Conservation (phyloP, 2,797 vertebrate genomes). For the Poeciliopsis gracilis region DNA sequence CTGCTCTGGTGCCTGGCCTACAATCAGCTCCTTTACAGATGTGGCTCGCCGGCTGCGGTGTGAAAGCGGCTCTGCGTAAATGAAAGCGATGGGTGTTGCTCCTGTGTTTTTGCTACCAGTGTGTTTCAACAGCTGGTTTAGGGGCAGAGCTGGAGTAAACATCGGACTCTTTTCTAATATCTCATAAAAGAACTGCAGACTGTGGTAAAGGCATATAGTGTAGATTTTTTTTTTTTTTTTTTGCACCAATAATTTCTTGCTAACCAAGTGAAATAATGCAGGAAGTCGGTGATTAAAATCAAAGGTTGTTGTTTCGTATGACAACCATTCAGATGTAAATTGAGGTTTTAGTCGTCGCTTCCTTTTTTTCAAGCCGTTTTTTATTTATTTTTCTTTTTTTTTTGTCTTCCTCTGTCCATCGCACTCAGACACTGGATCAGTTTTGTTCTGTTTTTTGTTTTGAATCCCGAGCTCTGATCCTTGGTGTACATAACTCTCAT, state of each 20-base stretch:
- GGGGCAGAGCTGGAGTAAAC: background rate
- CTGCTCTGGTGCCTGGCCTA: background rate
- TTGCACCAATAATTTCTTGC: background rate
- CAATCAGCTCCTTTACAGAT: background rate
- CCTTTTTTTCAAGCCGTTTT: background rate
- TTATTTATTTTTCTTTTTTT: too few species aligned
- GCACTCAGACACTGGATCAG: conserved; percentile 9
- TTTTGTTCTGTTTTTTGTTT: conserved; percentile 6
- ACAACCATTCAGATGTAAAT: background rate
- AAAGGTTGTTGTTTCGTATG: background rate
- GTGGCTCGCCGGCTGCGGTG: background rate
- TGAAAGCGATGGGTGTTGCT: background rate
- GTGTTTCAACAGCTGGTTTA: background rate
- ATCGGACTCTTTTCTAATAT: background rate
- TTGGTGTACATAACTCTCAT: conserved; percentile 36
- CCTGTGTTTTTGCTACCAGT: background rate
- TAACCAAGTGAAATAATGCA: background rate
- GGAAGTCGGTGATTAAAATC: background rate
- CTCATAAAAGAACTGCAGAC: background rate
- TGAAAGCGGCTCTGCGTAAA: background rate
- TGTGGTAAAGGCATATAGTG: background rate
- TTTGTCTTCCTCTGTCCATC: conserved; percentile 8
- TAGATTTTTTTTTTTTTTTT: background rate
- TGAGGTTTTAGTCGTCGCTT: background rate
- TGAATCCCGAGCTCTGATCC: conserved; percentile 31